phyloP scores from a whole-genome alignment of 2,113 vertebrate genomes.

The Cyprinodon variegatus region DNA sequence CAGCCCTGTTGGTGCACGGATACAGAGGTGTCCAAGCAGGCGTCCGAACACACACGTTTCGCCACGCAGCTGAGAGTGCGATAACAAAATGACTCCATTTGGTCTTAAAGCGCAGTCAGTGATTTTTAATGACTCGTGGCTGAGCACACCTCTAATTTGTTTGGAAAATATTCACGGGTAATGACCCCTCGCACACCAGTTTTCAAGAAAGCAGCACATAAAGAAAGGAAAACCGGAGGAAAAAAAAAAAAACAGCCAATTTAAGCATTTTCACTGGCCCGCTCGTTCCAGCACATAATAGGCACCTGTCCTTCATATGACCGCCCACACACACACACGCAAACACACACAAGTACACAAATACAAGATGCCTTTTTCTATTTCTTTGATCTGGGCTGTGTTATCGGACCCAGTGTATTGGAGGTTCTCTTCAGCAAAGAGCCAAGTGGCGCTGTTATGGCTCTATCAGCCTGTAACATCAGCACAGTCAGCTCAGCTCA shows the following conservation, averaged over 20 bases:
- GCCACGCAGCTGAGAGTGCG: slow-evolving; percentile 3
- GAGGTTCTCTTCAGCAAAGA: slow-evolving; percentile 51
- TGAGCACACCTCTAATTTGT: slow-evolving; percentile 53
- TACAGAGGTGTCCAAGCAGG: background rate
- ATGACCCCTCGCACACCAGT: slow-evolving; percentile 40
- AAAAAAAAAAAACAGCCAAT: slow-evolving; percentile 2
- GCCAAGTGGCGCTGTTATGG: slow-evolving; percentile 45
- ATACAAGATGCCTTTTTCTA: slow-evolving; percentile 6
- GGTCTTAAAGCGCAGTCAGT: slow-evolving; percentile 43
- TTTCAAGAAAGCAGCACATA: slow-evolving; percentile 10
- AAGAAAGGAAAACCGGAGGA: slow-evolving; percentile 21
- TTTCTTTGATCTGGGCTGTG: slow-evolving; percentile 44
- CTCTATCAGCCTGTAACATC: slow-evolving; percentile 66
- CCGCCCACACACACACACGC: slow-evolving; percentile 26
- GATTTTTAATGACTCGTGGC: slow-evolving; percentile 65
- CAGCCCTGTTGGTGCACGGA: background rate
- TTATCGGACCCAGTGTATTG: slow-evolving; percentile 59
- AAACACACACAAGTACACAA: slow-evolving; percentile 9
- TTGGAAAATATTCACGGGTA: slow-evolving; percentile 56
- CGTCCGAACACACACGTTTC: slow-evolving; percentile 11
- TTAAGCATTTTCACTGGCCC: slow-evolving; percentile 62
- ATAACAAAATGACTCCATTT: slow-evolving; percentile 63
- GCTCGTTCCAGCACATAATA: slow-evolving; percentile 52
- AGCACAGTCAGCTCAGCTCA: slow-evolving; percentile 62
- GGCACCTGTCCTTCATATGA: slow-evolving; percentile 71